Evolutionary conservation across 2,797 vertebrate genomes (phyloP).

Genomic region (Amphiprion clarkii): DNA sequence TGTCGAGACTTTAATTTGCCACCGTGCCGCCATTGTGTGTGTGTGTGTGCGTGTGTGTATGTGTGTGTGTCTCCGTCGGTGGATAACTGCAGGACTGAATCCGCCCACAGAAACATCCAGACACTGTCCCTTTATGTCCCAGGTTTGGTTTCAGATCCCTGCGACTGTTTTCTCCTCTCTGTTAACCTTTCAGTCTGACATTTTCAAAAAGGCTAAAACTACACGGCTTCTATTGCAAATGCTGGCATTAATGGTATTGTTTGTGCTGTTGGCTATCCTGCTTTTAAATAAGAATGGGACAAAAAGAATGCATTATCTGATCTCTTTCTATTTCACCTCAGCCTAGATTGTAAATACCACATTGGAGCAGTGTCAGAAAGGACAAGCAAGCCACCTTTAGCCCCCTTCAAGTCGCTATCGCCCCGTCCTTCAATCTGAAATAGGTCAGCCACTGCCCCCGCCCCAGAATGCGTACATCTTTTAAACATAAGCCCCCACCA

Average conservation of each 20-base stretch:
- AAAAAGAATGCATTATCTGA: conserved; percentile 68
- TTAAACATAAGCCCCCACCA: conserved; percentile 69
- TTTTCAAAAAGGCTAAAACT: conserved; percentile 70
- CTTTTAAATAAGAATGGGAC: conserved; percentile 68
- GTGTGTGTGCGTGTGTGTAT: no score
- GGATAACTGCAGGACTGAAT: conserved; percentile 39
- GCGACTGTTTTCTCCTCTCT: conserved; percentile 44
- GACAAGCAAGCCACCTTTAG: conserved; percentile 62
- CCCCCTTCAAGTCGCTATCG: conserved; percentile 68
- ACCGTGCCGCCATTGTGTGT: conserved; percentile 3
- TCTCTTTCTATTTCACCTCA: conserved; percentile 55
- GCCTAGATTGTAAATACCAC: conserved; percentile 81
- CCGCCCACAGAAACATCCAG: conserved; percentile 9
- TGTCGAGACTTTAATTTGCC: conserved; percentile 46
- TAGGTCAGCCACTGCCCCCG: conserved; percentile 61
- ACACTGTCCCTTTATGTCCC: conserved; percentile 5
- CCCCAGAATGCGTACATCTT: conserved; percentile 58
- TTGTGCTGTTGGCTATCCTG: conserved; percentile 62
- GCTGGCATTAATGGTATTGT: conserved; percentile 65
- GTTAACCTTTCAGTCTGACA: conserved; percentile 76
- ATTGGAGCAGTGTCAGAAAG: conserved; percentile 48
- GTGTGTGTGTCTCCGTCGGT: no score
- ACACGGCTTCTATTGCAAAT: conserved; percentile 65
- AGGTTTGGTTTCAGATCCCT: conserved; percentile 46
- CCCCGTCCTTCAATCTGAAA: conserved; percentile 61